Evolutionary conservation across 2,888 invertebrate genomes (phyloP).

Genomic region (Calliphora vomitoria): DNA sequence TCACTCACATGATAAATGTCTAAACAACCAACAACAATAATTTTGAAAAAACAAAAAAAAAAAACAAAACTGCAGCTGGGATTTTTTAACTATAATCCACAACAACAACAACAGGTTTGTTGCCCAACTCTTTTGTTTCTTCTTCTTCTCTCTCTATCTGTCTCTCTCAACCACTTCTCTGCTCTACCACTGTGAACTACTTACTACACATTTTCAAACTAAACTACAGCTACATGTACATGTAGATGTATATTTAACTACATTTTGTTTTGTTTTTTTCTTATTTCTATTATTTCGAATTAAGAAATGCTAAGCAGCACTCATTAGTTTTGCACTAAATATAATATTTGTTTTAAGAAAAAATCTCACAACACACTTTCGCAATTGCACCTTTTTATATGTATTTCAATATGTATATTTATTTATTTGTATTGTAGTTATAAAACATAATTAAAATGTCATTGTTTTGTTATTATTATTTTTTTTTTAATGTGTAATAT

Average conservation of each 20-base stretch:
- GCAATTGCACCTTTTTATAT: conserved; percentile 61
- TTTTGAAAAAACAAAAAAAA: conserved; percentile 46
- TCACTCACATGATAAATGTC: conserved; percentile 57
- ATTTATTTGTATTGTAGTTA: conserved; percentile 4
- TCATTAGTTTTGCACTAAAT: conserved; percentile 64
- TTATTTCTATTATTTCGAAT: conserved; percentile 24
- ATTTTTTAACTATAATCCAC: conserved; percentile 84
- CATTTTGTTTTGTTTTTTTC: conserved; percentile 23
- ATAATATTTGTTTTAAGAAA: conserved; percentile 15
- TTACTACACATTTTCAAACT: neutral
- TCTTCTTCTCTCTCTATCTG: conserved; percentile 29
- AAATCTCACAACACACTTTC: conserved; percentile 52
- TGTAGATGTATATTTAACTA: too few species aligned
- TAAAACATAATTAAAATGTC: conserved; percentile 67
- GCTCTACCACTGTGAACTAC: neutral
- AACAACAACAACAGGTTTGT: conserved; percentile 83
- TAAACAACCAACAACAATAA: conserved; percentile 63
- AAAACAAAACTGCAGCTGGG: conserved; percentile 80
- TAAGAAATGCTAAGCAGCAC: conserved; percentile 49
- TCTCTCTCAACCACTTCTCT: neutral
- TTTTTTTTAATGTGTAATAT: conserved; percentile 25
- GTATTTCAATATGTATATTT: neutral
- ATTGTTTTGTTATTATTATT: conserved; percentile 35
- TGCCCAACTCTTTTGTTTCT: conserved; percentile 83
- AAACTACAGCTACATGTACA: neutral